Percentiles rank a stretch among this genome's conserved stretches.
Evolutionary conservation across 2,888 invertebrate species (phyloP).

Genomic region (Cantharis nigra): DNA sequence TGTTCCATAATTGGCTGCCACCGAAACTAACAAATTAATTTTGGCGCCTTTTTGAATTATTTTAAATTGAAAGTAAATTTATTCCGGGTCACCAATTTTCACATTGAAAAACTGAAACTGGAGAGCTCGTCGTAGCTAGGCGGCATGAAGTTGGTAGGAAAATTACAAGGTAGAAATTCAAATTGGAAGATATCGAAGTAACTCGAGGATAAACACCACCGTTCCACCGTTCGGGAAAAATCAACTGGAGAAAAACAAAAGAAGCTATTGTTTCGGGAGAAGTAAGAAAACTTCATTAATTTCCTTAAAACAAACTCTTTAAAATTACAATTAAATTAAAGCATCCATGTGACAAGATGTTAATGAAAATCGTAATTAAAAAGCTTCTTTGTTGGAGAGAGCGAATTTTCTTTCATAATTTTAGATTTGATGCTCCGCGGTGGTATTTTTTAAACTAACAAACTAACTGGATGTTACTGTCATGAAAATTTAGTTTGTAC

Average conservation of each 20-base stretch:
- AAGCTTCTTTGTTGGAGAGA: not conserved
- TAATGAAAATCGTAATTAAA: not conserved
- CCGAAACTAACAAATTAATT: not conserved
- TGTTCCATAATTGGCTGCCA: not conserved
- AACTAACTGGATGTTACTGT: constrained; percentile 4
- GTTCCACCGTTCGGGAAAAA: not conserved
- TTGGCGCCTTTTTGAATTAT: not conserved
- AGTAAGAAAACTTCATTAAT: not conserved
- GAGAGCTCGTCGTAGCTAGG: not conserved
- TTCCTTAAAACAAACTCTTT: not conserved
- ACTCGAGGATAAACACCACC: not conserved
- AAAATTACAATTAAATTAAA: not conserved
- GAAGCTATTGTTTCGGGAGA: not conserved
- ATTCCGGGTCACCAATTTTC: not conserved
- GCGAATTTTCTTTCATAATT: not conserved
- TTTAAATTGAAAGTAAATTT: not conserved
- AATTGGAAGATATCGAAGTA: not conserved
- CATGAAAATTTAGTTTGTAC: constrained; percentile 4
- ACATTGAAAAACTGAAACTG: not conserved
- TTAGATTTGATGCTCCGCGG: not conserved
- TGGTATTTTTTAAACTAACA: not conserved
- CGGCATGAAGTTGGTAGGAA: not conserved
- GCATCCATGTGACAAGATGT: not conserved
- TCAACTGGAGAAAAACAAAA: not conserved
- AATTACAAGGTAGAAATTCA: not conserved